Base-by-base conservation (phyloP, 1,140 invertebrate genomes). In the Ostrea edulis region DNA sequence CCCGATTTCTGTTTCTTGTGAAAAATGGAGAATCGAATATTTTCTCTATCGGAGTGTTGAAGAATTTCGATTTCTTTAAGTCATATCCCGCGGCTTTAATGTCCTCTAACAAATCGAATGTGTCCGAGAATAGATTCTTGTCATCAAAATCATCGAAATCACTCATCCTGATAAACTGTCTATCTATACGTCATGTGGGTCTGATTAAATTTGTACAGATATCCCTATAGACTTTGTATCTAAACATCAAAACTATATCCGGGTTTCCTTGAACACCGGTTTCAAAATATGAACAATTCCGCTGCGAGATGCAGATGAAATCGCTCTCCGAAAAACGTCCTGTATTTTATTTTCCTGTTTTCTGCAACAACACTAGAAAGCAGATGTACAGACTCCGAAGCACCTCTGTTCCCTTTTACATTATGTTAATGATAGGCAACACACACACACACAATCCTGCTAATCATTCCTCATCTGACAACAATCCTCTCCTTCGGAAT, bases 71-170 rank as follows among this genome's bases (percentile, higher is more conserved):
- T 58, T 89, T 84, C n/a, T 83, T 55, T 77, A 83, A 86, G 77
- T 89, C 86, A 87, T 86, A 89, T 29, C 86, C 81, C 12, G 77
- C 86, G 9, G 77, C 62, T 53, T 89, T 89, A 11, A 89, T 87
- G 25, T 89, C 89, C 44, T 89, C 89, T 44, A 89, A 77, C 17
- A 89, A 68, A 29, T 87, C 86, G 55, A 87, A 89, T 3, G 89
- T 89, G n/a, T 83, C 89, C 29, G 77, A 83, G 8, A 89, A 84
- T 14, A 84, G 51, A 17, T 89, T 84, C 8, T 55, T 77, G 14
- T 87, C 84, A 77, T 87, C 89, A 29, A 89, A 89, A 86, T 89
- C 84, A n/a, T 84, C 86, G 86, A 89, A 87, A 35, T n/a, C 68
- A 77, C 68, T 35, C 68, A 77, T 77, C 68, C 68, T 77, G 68